Conservation (phyloP, 2,888 invertebrate genomes). For the Perizoma flavofasciatum region DNA sequence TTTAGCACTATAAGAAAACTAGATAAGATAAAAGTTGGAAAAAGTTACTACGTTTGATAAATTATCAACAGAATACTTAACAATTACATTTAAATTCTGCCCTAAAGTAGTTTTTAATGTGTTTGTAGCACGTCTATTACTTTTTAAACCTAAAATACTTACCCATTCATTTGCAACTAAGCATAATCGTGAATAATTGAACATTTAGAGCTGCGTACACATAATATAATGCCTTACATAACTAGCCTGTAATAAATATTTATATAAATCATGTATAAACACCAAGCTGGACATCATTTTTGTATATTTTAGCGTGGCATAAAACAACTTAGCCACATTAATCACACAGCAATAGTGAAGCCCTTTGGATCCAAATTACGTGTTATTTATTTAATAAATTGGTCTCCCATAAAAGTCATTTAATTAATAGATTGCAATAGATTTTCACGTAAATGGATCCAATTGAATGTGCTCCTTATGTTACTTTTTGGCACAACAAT, state of each 20-base stretch:
- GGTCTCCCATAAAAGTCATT: no score
- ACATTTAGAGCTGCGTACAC: constrained; percentile 34
- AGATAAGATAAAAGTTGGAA: no score
- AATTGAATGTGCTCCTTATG: constrained; percentile 24
- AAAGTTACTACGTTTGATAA: no score
- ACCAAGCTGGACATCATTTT: constrained; percentile 29
- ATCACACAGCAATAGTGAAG: constrained; percentile 35
- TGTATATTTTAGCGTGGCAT: constrained; percentile 34
- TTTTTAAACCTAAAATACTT: constrained; percentile 20
- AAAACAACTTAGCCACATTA: constrained; percentile 35
- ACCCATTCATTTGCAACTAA: constrained; percentile 34
- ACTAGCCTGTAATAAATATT: constrained; percentile 30
- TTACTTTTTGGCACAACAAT: constrained; percentile 18
- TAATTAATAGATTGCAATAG: not conserved
- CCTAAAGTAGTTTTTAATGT: no score
- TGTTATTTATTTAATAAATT: constrained; percentile 4
- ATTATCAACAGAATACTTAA: no score
- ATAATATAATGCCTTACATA: constrained; percentile 25
- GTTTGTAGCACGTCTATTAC: no score
- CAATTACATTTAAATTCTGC: no score
- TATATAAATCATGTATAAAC: constrained; percentile 20
- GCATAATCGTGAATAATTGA: constrained; percentile 31
- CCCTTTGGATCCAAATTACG: constrained; percentile 34
- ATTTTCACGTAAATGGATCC: constrained; percentile 35
- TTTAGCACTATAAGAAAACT: constrained; percentile 3